phyloP scores from a whole-genome alignment of 2,797 vertebrate species.

The Chromis chromis region DNA sequence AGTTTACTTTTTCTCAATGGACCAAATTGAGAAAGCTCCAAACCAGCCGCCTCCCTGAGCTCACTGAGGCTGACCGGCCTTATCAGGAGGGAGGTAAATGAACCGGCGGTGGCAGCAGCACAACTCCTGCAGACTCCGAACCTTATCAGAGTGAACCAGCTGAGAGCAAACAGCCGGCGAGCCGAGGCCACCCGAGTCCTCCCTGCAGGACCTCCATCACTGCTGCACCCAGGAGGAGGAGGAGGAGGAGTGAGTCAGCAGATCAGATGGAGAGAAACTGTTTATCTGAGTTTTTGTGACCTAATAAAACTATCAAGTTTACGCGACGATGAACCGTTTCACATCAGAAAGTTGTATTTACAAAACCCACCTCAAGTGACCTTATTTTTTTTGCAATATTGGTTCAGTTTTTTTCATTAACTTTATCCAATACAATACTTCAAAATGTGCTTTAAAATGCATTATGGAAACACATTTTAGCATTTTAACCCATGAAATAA shows the following conservation, averaged over 20 bases:
- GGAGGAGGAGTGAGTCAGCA: background rate
- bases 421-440: too few relatives aligned
- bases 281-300: constrained; percentile 1
- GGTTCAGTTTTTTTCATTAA: too few relatives aligned
- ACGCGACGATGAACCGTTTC: background rate
- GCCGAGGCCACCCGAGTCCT: background rate
- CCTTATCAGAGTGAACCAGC: constrained; percentile 47
- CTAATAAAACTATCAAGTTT: background rate
- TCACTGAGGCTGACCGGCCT: constrained; percentile 8
- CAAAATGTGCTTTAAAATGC: too few relatives aligned
- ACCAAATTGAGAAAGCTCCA: constrained; percentile 24
- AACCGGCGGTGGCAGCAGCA: constrained; percentile 30
- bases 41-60: background rate
- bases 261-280: background rate
- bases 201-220: constrained; percentile 46
- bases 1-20: constrained; percentile 23
- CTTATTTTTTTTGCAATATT: too few relatives aligned
- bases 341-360: too few relatives aligned
- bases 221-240: constrained; percentile 23
- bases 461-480: too few relatives aligned
- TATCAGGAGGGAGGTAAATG: constrained; percentile 37
- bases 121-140: constrained; percentile 23
- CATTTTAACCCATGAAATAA: too few relatives aligned
- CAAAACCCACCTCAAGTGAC: too few relatives aligned
- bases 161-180: constrained; percentile 10